Evolutionary conservation across 2,888 invertebrate genomes (phyloP).

Genomic region (Bombylius major): DNA sequence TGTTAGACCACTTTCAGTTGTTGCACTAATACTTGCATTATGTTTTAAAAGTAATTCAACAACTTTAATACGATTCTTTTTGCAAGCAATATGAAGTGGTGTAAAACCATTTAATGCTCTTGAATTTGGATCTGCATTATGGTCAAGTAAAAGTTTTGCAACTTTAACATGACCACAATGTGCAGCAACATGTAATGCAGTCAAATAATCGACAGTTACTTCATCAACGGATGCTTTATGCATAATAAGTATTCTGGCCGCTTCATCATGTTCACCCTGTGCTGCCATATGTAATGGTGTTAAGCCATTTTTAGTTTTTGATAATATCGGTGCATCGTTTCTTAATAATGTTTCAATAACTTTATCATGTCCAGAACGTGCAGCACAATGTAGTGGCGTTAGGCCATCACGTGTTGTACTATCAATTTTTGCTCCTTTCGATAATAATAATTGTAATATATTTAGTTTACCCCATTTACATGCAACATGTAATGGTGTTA

Average conservation of each 20-base stretch:
- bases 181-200: constrained; percentile 91
- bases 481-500: constrained; percentile 96
- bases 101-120: constrained; percentile 96
- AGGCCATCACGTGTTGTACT: constrained; percentile 89
- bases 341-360: constrained; percentile 83
- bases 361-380: constrained; percentile 89
- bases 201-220: constrained; percentile 95
- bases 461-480: constrained; percentile 97
- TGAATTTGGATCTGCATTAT: constrained; percentile 94
- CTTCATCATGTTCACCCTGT: constrained; percentile 96
- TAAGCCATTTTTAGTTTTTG: constrained; percentile 91
- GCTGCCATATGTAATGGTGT: constrained; percentile 98
- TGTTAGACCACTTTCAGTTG: constrained; percentile 74
- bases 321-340: constrained; percentile 82
- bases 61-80: constrained; percentile 94
- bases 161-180: constrained; percentile 90
- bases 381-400: constrained; percentile 93
- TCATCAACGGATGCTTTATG: constrained; percentile 98
- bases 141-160: constrained; percentile 79
- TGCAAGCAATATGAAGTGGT: constrained; percentile 95
- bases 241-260: constrained; percentile 79
- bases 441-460: constrained; percentile 79
- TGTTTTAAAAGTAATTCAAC: constrained; percentile 91
- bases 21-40: constrained; percentile 69
- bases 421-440: constrained; percentile 83